Evolutionary conservation across 64 coral and sea anemone genomes (phyloP).

Genomic region (Montipora foliosa): DNA sequence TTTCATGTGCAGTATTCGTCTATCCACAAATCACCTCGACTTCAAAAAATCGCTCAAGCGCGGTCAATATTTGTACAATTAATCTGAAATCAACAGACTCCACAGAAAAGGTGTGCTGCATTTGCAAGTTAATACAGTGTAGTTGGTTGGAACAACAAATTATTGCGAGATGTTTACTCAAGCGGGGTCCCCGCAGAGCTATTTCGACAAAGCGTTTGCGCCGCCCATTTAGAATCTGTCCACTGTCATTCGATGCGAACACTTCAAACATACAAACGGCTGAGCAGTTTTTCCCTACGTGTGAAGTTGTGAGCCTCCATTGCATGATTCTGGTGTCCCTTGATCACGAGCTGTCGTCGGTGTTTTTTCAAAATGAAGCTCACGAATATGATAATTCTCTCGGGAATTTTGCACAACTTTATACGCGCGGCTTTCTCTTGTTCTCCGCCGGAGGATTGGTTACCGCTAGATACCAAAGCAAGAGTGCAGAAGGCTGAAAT

Average conservation of each 20-base stretch:
- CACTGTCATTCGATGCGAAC: conserved; percentile 81
- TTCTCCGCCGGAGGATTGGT: conserved; percentile 78
- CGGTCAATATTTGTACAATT: conserved; percentile 95
- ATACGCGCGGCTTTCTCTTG: conserved; percentile 41
- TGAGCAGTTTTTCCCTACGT: conserved; percentile 16
- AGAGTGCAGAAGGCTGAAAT: conserved; percentile 80
- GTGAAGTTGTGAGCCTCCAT: neutral
- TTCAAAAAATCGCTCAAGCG: conserved; percentile 42
- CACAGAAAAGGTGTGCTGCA: conserved; percentile 58
- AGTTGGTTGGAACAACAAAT: conserved; percentile 93
- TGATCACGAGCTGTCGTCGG: neutral
- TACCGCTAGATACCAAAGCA: conserved; percentile 34
- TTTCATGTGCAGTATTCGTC: neutral
- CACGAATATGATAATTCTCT: conserved; percentile 20
- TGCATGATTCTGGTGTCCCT: neutral
- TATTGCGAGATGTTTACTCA: conserved; percentile 98
- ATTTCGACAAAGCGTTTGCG: conserved; percentile 60
- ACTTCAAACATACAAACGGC: conserved; percentile 16
- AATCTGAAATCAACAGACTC: conserved; percentile 80
- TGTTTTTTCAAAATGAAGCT: conserved; percentile 12
- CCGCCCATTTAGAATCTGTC: conserved; percentile 72
- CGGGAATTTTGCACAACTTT: conserved; percentile 40
- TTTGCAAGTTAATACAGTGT: conserved; percentile 82
- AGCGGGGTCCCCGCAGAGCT: conserved; percentile 72
- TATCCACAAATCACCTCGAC: conserved; percentile 19